Evolutionary conservation across 2,888 invertebrate genomes (phyloP), one percentile per base, ranked within the genome.

Genomic region (Cataglyphis albicans): DNA sequence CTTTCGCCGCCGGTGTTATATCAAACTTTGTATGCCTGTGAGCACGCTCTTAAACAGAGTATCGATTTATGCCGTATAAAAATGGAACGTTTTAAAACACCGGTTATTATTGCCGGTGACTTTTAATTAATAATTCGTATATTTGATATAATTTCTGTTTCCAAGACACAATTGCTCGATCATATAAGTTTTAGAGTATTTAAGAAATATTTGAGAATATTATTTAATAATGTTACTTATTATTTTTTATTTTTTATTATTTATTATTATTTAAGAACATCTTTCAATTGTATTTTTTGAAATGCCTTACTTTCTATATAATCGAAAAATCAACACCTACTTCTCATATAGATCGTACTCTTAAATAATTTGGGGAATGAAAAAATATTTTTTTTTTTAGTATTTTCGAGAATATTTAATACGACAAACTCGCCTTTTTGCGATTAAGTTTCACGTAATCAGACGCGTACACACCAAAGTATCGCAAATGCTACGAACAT

Each of bases 1-100:
- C 78, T 80, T 80, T 80, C 72, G 72, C 72, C 25, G 59, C 32
- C 44, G 15, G 9, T 44, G n/a, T 18, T 44, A 12, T 44, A 44
- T 25, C 7, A 44, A 12, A 78, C 32, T 59, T 25, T 64, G 18
- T 74, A n/a, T 18, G 25, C 32, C 48, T 35, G 35, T 35, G 25
- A n/a, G 38, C n/a, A n/a, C 67, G 52, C 10, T n/a, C 38, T 38
- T 65, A 70, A 78, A 70, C 32, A 32, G 25, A 25, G 67, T 57
- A 41, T 67, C 67, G 57, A 41, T 25, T 44, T 32, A 41, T 7
- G 41, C 6, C 15, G 21, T 10, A 7, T 48, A 29, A 32, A 64
- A 48, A 65, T 7, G 21, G 15, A 21, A 3, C 35, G 15, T 38
- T 52, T 38, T 52, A n/a, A 52, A 52, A 52, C n/a, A n/a, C 7